A percentile compares a stretch with the other conserved stretches of the same genome.
Evolutionary conservation across 2,113 vertebrate genomes (phyloP).

Genomic region (Puma concolor): DNA sequence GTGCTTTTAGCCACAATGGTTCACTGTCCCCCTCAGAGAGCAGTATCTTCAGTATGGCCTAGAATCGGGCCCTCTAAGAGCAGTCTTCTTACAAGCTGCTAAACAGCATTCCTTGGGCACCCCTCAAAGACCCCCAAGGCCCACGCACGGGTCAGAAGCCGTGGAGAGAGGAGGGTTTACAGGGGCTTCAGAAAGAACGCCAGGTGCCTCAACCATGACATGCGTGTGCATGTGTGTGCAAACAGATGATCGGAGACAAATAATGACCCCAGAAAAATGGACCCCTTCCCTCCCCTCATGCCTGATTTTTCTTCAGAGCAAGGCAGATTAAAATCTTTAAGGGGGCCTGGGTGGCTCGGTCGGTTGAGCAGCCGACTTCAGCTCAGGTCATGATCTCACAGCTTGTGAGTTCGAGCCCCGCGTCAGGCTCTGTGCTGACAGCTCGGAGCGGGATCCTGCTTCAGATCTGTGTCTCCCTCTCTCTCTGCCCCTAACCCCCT

Average conservation of each 20-base stretch:
- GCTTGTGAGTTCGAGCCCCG: no score
- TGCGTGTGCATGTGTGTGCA: background rate
- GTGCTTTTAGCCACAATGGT: background rate
- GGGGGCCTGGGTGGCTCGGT: no score
- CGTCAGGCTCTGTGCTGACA: no score
- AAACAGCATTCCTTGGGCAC: no score
- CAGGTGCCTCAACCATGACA: background rate
- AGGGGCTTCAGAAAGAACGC: background rate
- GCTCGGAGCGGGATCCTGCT: no score
- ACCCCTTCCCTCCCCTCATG: no score
- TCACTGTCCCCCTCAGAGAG: background rate
- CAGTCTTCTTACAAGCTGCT: background rate
- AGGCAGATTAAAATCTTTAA: background rate
- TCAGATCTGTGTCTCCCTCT: no score
- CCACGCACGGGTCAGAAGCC: background rate
- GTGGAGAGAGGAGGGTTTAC: background rate
- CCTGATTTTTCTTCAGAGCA: background rate
- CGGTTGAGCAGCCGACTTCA: no score
- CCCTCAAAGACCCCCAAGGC: background rate
- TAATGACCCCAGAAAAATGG: background rate
- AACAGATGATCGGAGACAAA: background rate
- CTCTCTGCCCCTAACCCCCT: no score
- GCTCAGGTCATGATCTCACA: no score
- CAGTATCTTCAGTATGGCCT: background rate
- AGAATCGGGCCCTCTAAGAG: background rate